Percentiles rank a stretch among this genome's conserved stretches.
Evolutionary conservation across 2,797 vertebrate genomes (phyloP).

Genomic region (Acropternis orthonyx): DNA sequence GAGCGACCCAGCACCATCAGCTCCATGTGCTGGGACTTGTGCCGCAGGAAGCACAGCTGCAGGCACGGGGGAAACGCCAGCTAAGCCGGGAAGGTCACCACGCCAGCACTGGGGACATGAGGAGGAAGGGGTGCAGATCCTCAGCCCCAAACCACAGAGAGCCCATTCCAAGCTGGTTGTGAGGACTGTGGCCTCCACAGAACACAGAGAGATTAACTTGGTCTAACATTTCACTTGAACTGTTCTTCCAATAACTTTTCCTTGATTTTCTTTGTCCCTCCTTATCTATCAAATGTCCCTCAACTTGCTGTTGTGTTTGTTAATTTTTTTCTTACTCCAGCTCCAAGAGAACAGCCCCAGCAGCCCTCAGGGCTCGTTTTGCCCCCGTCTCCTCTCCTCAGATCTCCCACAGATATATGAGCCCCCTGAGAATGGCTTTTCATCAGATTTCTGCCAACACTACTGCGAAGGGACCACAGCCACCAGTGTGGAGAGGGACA

Average conservation of each 20-base stretch:
- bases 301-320: not conserved
- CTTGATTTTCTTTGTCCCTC: not conserved
- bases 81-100: not conserved
- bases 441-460: not conserved
- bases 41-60: not conserved
- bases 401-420: not conserved
- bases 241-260: not conserved
- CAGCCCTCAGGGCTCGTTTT: not conserved
- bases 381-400: not conserved
- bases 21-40: rapidly evolving
- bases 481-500: not conserved
- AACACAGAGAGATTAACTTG: not conserved
- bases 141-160: not conserved
- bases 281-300: not conserved
- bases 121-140: not conserved
- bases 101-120: rapidly evolving
- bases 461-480: rapidly evolving
- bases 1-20: rapidly evolving
- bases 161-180: rapidly evolving
- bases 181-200: not conserved
- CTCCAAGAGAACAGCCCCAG: not conserved
- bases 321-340: not conserved
- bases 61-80: not conserved
- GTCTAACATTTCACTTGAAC: not conserved
- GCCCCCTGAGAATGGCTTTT: rapidly evolving